A percentile compares a stretch with the other conserved stretches of the same genome.
Evolutionary conservation across 1,140 invertebrate species (phyloP).

Genomic region (Chymomyza costata): DNA sequence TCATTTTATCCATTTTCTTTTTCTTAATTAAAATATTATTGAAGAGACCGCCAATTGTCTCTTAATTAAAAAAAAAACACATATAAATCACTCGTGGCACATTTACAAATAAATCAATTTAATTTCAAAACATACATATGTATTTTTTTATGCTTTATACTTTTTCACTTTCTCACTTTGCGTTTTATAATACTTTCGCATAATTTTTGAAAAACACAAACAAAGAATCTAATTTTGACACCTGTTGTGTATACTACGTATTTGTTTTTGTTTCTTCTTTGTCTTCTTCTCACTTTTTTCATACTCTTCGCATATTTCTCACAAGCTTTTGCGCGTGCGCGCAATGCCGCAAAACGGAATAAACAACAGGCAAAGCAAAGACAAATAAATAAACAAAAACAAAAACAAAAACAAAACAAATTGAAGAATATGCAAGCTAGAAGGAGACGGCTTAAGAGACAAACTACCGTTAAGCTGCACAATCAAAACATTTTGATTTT

Average conservation of each 20-base stretch:
- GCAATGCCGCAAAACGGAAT: slow-evolving; percentile 14
- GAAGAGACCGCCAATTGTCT: no score
- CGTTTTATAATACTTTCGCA: slow-evolving; percentile 31
- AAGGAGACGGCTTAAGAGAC: slow-evolving; percentile 14
- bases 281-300: neutral
- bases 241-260: slow-evolving; percentile 33
- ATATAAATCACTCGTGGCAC: no score
- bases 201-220: slow-evolving; percentile 44
- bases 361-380: slow-evolving; percentile 13
- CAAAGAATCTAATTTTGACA: slow-evolving; percentile 34
- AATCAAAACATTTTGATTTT: slow-evolving; percentile 20
- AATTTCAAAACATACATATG: slow-evolving; percentile 19
- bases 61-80: no score
- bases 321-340: slow-evolving; percentile 40
- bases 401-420: slow-evolving; percentile 22
- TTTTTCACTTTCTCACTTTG: slow-evolving; percentile 24
- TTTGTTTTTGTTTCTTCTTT: slow-evolving; percentile 10
- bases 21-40: no score
- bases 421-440: slow-evolving; percentile 18
- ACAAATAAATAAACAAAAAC: slow-evolving; percentile 28
- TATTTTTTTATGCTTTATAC: slow-evolving; percentile 19
- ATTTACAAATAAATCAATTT: no score
- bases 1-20: no score
- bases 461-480: slow-evolving; percentile 53
- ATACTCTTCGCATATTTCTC: no score